These are phyloP conservation scores for Oeneis ivallda DNA, from an alignment of 2,888 invertebrate genomes.

Conservation along the genomic window DNA sequence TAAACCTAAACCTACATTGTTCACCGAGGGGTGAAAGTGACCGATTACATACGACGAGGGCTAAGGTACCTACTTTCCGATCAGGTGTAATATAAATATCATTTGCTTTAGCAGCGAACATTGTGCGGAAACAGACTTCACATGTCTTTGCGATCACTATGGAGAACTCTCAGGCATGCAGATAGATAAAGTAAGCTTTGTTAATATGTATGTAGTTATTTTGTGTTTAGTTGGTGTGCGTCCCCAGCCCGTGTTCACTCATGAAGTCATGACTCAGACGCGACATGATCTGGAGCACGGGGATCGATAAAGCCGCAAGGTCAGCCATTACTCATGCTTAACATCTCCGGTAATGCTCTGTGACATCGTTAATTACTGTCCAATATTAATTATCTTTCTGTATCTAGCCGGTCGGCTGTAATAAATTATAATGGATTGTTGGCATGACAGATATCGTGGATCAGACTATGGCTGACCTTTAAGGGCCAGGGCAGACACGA, in stretches of 20 bases:
- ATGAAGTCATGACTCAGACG: conserved; percentile 19
- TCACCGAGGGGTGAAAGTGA: too few relatives aligned
- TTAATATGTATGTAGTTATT: neutral
- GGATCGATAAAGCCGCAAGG: conserved; percentile 35
- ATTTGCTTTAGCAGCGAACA: too few relatives aligned
- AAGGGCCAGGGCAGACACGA: neutral
- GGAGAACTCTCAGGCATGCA: too few relatives aligned
- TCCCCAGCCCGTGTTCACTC: neutral
- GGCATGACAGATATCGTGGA: conserved; percentile 23
- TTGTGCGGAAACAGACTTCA: too few relatives aligned
- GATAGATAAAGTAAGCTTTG: neutral
- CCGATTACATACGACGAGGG: too few relatives aligned
- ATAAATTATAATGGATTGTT: conserved; percentile 32
- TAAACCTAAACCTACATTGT: too few relatives aligned
- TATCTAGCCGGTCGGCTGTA: conserved; percentile 43
- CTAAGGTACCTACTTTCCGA: too few relatives aligned
- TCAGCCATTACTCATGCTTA: conserved; percentile 52
- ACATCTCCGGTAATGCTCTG: conserved; percentile 47
- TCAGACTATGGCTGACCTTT: conserved; percentile 12
- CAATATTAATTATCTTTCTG: conserved; percentile 53
- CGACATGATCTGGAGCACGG: conserved; percentile 20
- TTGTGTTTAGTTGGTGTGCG: neutral
- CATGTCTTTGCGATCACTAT: too few relatives aligned
- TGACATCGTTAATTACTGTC: conserved; percentile 56
- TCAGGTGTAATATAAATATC: too few relatives aligned